Conservation (phyloP, 2,888 invertebrate species). For the Romanomermis culicivorax region DNA sequence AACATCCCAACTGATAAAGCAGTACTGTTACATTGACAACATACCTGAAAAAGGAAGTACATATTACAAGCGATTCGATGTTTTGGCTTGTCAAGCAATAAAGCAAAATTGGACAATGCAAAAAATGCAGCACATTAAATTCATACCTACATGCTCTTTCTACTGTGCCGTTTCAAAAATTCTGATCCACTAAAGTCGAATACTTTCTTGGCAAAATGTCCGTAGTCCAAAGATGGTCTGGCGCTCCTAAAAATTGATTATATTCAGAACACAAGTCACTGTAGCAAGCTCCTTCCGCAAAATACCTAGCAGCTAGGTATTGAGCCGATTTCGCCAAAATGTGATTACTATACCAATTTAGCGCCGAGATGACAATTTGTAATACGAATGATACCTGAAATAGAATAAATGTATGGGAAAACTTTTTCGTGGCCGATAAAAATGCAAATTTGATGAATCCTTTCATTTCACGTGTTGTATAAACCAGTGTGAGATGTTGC, state of each 20-base stretch:
- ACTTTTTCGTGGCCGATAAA: background rate
- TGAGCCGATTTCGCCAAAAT: constrained; percentile 24
- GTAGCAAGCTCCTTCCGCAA: background rate
- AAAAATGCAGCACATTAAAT: too few species aligned
- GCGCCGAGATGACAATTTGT: constrained; percentile 25
- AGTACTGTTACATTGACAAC: constrained; percentile 27
- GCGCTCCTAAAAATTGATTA: constrained; percentile 17
- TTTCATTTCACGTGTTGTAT: too few species aligned
- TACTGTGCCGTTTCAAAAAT: constrained; percentile 22
- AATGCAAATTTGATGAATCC: too few species aligned
- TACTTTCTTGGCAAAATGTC: constrained; percentile 28
- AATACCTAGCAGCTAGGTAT: constrained; percentile 23
- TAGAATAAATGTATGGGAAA: background rate
- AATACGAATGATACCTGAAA: constrained; percentile 23
- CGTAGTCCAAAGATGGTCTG: constrained; percentile 23
- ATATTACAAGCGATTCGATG: background rate
- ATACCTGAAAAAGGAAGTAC: constrained; percentile 18
- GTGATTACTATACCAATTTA: constrained; percentile 29
- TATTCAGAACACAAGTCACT: background rate
- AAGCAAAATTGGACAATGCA: too few species aligned
- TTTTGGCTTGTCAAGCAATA: background rate
- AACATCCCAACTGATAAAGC: constrained; percentile 28
- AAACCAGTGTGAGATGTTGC: too few species aligned
- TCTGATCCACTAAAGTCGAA: constrained; percentile 24
- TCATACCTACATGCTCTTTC: constrained; percentile 20